A percentile compares a stretch with the other conserved stretches of the same genome.
Evolutionary conservation across 2,113 vertebrate species (phyloP).

Genomic region (Pelecanoides urinatrix): DNA sequence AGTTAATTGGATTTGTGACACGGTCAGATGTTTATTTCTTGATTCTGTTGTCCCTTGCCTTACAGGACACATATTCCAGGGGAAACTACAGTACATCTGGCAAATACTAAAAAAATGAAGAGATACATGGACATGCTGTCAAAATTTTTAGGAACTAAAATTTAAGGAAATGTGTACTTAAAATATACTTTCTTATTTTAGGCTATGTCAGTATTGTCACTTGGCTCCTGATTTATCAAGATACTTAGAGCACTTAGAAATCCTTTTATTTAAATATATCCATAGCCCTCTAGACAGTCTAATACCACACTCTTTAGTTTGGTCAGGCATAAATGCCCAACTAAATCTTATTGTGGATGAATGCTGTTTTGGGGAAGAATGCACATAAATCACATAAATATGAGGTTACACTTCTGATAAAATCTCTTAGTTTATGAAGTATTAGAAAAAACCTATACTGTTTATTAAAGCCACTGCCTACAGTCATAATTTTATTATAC

Average conservation of each 20-base stretch:
- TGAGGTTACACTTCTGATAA: not conserved
- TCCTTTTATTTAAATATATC: not conserved
- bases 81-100: not conserved
- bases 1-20: constrained; percentile 59
- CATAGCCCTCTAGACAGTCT: not conserved
- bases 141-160: not conserved
- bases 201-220: not conserved
- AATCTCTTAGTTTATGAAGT: not conserved
- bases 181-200: not conserved
- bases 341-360: not conserved
- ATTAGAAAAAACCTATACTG: not conserved
- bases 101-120: not conserved
- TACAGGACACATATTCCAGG: not conserved
- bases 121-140: not conserved
- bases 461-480: not conserved
- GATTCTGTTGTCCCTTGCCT: not conserved
- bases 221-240: not conserved
- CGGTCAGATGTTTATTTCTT: constrained; percentile 56
- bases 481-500: not conserved
- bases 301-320: not conserved
- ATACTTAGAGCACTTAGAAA: not conserved
- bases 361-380: not conserved
- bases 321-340: not conserved
- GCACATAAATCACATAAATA: not conserved
- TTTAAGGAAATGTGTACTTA: not conserved